Base-by-base conservation (phyloP, 2,113 vertebrate species). In the Xiphophorus maculatus region DNA sequence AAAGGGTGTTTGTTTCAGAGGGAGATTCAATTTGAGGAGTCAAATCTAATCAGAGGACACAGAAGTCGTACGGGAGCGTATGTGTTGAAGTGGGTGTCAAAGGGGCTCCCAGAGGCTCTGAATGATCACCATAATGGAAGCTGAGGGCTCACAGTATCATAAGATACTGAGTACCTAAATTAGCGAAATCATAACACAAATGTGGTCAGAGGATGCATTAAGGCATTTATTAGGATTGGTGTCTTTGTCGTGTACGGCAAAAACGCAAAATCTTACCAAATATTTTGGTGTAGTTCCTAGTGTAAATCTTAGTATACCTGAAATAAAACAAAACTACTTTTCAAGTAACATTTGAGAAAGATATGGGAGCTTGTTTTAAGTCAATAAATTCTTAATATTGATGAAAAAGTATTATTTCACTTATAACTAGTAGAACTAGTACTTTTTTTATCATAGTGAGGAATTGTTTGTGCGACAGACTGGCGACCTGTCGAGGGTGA, bases 1-100 rank as follows among this genome's bases (percentile, higher is more conserved):
- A 86, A 81, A 74, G 73, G 88, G 87, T 85, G 88, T 92, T 91
- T 93, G 90, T 91, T 90, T 90, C 88, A 74, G 37, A 71, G 73
- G 66, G 82, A 87, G 90, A 91, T 93, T 89, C 85, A 91, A 93
- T 94, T 93, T 90, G 89, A 81, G 37, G 81, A 89, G 73, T 80
- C 70, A 89, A 94, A 94, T 93, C 84, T 82, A 92, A 94, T 94
- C 88, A 92, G 73, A 85, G 74, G 68, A 74, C 84, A 78, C 74
- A 80, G 69, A 88, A 88, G 84, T 91, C 84, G 84, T 86, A 32
- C 79, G 86, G 91, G 79, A 86, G 80, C 72, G 88, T 13, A 73
- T 63, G 72, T 69, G 88, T 76, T 86, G 84, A 83, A 84, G 88
- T 77, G 86, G 88, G 81, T 90, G 90, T 86, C 84, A 84, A 74